Base-by-base conservation (phyloP, 2,888 invertebrate species). In the Eupithecia centaureata region DNA sequence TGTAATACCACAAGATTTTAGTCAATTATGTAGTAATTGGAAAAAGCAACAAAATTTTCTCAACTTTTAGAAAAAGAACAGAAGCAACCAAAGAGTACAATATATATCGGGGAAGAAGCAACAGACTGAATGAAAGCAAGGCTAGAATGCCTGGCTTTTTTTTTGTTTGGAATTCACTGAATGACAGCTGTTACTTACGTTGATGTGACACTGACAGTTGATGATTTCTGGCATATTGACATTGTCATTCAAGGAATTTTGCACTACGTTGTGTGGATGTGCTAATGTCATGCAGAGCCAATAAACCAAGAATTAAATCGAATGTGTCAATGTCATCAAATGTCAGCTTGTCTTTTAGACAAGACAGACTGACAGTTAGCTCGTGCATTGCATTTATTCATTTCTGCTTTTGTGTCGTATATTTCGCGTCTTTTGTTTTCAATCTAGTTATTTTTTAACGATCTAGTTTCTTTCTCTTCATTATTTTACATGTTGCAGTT, bases 361-460 rank as follows among this genome's bases (percentile, higher is more conserved):
- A 56, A 28, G 56, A 18, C 47, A 66, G 71, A 71, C 66, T 69
- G 52, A 58, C 59, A 56, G 35, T 25, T 61, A 47, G 51, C 58
- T 65, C 68, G 60, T 71, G 72, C 73, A 71, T 70, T 73, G 66
- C 66, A 68, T 74, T 59, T 38, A 59, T 68, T 63, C 76, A 67
- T 71, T 76, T 79, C 76, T 75, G 77, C 74, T 75, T 68, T 76
- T 70, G 65, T 76, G 75, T 65, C 73, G 71, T 77, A 71, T 76
- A 73, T 75, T 81, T 81, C 76, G 73, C 72, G 77, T 80, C 78
- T 82, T 79, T 79, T 79, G 76, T 81, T 81, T 79, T 76, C 74
- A 63, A 67, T 63, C 70, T 66, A 68, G 25, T 73, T 72, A 71
- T 71, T 78, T 67, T 69, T 58, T 60, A 73, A 61, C 61, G 56